phyloP scores from a whole-genome alignment of 2,888 invertebrate genomes.

The Rhyacophila evoluta region DNA sequence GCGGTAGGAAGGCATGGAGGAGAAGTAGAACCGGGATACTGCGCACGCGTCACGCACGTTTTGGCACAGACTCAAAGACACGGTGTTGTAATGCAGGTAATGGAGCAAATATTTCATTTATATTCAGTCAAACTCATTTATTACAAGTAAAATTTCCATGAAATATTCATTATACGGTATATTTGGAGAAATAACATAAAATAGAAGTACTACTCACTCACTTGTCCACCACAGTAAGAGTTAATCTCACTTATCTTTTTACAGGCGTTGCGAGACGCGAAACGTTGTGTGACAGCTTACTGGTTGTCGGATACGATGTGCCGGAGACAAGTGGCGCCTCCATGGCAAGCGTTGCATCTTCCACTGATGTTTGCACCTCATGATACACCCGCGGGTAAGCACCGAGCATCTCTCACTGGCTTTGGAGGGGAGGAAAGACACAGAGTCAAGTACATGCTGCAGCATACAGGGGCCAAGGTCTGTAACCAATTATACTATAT shows the following conservation, averaged over 20 bases:
- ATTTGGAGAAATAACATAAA: too few relatives aligned
- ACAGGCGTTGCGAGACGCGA: constrained; percentile 75
- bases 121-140: not conserved
- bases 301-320: constrained; percentile 93
- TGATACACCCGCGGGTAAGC: constrained; percentile 80
- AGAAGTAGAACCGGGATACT: constrained; percentile 87
- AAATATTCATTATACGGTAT: not conserved
- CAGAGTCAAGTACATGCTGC: constrained; percentile 86
- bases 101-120: not conserved
- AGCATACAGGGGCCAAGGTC: constrained; percentile 87
- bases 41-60: constrained; percentile 90
- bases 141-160: not conserved
- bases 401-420: constrained; percentile 88
- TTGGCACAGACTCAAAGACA: constrained; percentile 92
- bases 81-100: constrained; percentile 87
- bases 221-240: too few relatives aligned
- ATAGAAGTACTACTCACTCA: too few relatives aligned
- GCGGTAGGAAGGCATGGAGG: constrained; percentile 86
- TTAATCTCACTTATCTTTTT: too few relatives aligned
- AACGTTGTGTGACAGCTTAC: constrained; percentile 83
- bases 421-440: constrained; percentile 90
- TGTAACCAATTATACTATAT: too few relatives aligned
- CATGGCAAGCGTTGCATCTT: constrained; percentile 94
- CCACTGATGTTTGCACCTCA: constrained; percentile 79
- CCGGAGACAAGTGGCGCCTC: constrained; percentile 88